Evolutionary conservation across 2,113 vertebrate species (phyloP), one percentile per base, ranked within the genome.

Genomic region (Xerus inauris): DNA sequence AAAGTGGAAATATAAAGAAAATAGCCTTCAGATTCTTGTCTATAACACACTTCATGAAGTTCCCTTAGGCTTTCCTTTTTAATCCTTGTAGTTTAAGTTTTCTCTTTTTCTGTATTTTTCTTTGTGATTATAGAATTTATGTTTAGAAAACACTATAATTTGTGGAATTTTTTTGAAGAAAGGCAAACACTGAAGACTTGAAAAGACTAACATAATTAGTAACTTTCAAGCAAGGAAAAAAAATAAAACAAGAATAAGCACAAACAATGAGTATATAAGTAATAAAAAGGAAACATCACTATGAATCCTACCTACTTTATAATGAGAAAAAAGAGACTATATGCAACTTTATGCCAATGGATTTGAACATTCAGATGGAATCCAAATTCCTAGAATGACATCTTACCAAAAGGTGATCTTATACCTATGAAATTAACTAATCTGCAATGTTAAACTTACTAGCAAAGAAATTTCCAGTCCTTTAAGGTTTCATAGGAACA

Each of bases 71-170:
- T 86, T 75, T 89, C 24, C 13, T 86, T 4, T 75, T 73, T 96
- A 75, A 59, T 59, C 5, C 47, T 72, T 51, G 3, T 38, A 64
- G 57, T 96, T 65, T 73, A 95, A 98, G 81, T 82, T 98, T 98
- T 98, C 96, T 98, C 96, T 98, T 96, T 97, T 97, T 94, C 97
- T 88, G 97, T 97, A 97, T 98, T 0, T 90, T 97, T 98, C 97
- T 88, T 94, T 80, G 45, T 98, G 98, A 98, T 98, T 98, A 98
- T 94, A 83, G 96, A 98, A 98, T 98, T 99, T 98, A 98, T 98
- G 98, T 98, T 98, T 98, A 98, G 98, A 98, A 98, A 98, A 94
- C 98, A 98, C 92, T 98, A 98, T 94, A 97, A 97, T 98, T 98
- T 98, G 98, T 97, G 47, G 80, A 83, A 32, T 57, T 35, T 7